Conservation (phyloP, 2,888 invertebrate species). For the Drosophila hawaiiensis region DNA sequence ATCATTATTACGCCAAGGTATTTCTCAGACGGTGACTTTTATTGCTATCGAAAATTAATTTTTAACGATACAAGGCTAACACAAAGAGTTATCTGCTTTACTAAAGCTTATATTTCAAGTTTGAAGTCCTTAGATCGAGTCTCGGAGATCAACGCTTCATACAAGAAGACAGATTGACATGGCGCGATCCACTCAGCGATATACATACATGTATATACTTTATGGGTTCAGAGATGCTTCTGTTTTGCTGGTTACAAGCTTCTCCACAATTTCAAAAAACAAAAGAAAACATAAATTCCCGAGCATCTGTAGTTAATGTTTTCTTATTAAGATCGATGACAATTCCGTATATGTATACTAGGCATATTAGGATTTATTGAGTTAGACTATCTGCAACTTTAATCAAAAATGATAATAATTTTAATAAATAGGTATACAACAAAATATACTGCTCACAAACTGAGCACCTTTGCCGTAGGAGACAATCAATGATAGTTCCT, state of each 20-base stretch:
- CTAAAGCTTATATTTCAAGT: background rate
- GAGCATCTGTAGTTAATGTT: background rate
- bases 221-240: background rate
- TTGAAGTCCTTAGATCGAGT: background rate
- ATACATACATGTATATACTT: too few relatives aligned
- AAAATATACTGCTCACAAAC: background rate
- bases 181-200: background rate
- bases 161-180: too few relatives aligned
- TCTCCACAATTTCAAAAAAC: background rate
- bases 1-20: background rate
- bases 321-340: background rate
- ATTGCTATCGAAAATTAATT: background rate
- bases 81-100: background rate
- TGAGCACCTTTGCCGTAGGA: background rate
- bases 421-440: background rate
- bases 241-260: background rate
- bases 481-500: background rate
- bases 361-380: background rate
- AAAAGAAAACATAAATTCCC: background rate
- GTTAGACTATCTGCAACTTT: conserved; percentile 4
- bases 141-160: too few relatives aligned
- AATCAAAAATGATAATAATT: background rate
- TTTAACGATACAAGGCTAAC: background rate
- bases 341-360: background rate
- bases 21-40: background rate